Base-by-base conservation (phyloP, 2,888 invertebrate species). In the Himalopsyche kuldschensis region DNA sequence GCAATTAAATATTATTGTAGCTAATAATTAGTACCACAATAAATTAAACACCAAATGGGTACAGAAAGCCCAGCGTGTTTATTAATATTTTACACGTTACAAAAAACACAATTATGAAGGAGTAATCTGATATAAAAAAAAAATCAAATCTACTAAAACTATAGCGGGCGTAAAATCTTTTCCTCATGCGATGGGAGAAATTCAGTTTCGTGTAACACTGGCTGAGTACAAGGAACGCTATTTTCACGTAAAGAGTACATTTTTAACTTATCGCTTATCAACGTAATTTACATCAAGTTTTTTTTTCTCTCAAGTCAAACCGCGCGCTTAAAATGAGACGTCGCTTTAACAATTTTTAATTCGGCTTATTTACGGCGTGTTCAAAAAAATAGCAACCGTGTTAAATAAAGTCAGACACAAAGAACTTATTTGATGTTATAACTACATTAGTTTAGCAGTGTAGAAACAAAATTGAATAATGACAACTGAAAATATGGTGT, bases 231-330 rank as follows among this genome's bases (percentile, higher is more conserved):
- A 31, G 77, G 17, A 77, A 77, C 32, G 77, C 35, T 41, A 35
- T 32, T 77, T 35, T 77, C 35, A 35, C 77, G 35, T 32, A 55
- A 55, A 48, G 20, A 55, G 55, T 55, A 55, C 55, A 55, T 32
- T 77, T 32, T 41, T 47, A 78, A 20, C 47, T 46, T 78, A 78
- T 78, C 78, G 47, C 47, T 35, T 47, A 78, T 78, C 78, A 78
- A 30, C 78, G 78, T 78, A 78, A 47, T 48, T 78, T 27, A 31
- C 17, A 78, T 78, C 78, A 47, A 47, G 78, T 46, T 78, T 46
- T 78, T 47, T 47, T 32, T 27, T 77, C n/a, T 78, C 47, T 47
- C 24, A 78, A 78, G 78, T 78, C 78, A 78, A 30, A 27, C 27
- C 78, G 78, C 20, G 55, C 48, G 78, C 48, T 78, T 46, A 20